Percentiles rank a stretch among this genome's conserved stretches.
phyloP scores from a whole-genome alignment of 2,113 vertebrate genomes.

The Tetrax tetrax region DNA sequence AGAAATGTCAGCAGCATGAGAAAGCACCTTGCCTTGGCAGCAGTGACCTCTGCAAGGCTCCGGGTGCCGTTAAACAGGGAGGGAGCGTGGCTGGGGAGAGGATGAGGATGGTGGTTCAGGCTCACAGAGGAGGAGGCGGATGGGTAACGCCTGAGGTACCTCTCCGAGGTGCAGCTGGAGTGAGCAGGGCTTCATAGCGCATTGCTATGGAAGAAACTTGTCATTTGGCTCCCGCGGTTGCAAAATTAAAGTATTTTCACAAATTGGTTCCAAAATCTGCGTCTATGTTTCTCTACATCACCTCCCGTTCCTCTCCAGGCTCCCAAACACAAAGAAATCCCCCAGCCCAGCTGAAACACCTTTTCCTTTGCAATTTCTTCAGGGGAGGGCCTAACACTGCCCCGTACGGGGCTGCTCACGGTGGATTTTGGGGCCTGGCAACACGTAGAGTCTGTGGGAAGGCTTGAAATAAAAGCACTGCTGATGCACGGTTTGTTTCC shows the following conservation, averaged over 20 bases:
- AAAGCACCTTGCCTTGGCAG: neutral
- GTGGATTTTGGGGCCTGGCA: neutral
- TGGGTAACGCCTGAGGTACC: neutral
- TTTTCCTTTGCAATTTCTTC: neutral
- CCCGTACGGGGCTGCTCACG: rapidly evolving
- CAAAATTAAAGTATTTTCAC: neutral
- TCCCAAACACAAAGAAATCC: neutral
- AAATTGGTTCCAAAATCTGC: neutral
- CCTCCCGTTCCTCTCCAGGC: neutral
- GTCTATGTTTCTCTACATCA: neutral
- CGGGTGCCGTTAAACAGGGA: rapidly evolving
- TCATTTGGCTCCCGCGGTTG: neutral
- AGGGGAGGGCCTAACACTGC: rapidly evolving
- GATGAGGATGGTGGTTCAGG: too few relatives aligned
- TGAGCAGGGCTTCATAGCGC: rapidly evolving
- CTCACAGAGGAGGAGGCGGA: neutral
- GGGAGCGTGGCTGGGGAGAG: neutral
- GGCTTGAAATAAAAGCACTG: neutral
- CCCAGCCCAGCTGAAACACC: neutral
- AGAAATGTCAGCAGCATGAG: neutral
- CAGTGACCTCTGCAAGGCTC: rapidly evolving
- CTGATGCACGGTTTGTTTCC: neutral
- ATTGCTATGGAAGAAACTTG: rapidly evolving
- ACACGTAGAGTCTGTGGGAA: neutral
- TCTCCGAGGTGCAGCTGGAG: neutral